Conservation (phyloP, 2,888 invertebrate genomes). For the Drosophila neutralis region DNA sequence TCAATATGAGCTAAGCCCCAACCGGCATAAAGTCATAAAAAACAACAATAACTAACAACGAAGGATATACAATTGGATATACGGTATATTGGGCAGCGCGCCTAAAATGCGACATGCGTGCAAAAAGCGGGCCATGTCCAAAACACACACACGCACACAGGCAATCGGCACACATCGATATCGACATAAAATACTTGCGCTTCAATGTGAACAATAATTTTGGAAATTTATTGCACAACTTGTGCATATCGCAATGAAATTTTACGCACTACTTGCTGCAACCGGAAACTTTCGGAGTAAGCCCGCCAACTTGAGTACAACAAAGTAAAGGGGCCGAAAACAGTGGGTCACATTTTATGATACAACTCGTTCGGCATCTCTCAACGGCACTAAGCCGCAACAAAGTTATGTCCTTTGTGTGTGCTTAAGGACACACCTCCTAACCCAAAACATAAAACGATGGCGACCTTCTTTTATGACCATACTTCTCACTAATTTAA, state of each 20-base stretch:
- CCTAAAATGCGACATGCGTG: constrained; percentile 56
- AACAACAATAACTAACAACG: constrained; percentile 46
- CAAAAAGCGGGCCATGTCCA: constrained; percentile 57
- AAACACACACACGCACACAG: not conserved
- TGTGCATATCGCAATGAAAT: constrained; percentile 75
- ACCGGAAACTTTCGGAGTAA: constrained; percentile 58
- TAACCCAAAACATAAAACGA: constrained; percentile 41
- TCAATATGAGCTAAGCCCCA: constrained; percentile 37
- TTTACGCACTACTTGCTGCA: constrained; percentile 77
- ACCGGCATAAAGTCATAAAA: constrained; percentile 61
- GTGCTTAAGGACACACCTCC: constrained; percentile 11
- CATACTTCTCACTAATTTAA: constrained; percentile 65
- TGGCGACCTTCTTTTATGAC: constrained; percentile 34
- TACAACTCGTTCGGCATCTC: constrained; percentile 51
- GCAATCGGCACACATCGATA: constrained; percentile 38
- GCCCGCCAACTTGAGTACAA: constrained; percentile 57
- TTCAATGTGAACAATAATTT: constrained; percentile 74
- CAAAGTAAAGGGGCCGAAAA: constrained; percentile 50
- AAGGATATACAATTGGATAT: constrained; percentile 26
- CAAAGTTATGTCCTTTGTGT: constrained; percentile 57
- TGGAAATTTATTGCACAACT: constrained; percentile 71
- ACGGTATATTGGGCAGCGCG: constrained; percentile 48
- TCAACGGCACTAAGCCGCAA: constrained; percentile 57
- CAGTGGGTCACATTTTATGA: constrained; percentile 72
- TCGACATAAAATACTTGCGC: constrained; percentile 58